Conservation (phyloP, 35 echinoderm and acorn worm species). For the Acanthaster planci region DNA sequence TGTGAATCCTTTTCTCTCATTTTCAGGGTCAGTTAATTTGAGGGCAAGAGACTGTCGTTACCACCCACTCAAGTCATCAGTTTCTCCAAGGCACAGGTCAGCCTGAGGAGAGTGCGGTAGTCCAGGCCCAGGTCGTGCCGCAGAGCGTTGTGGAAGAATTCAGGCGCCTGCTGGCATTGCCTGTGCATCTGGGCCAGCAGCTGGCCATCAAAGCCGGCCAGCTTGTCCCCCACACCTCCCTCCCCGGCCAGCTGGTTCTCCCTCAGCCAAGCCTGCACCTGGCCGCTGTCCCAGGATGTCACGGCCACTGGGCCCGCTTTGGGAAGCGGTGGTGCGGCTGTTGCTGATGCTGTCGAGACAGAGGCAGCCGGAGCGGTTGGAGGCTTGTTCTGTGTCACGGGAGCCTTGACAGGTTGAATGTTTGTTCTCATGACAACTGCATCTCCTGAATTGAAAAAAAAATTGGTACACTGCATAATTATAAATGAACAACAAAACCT, state of each 20-base stretch:
- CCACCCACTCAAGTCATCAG: slow-evolving; percentile 16
- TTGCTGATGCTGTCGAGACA: slow-evolving; percentile 1
- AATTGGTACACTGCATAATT: neutral
- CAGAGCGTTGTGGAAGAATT: slow-evolving; percentile 72
- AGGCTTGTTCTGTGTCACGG: neutral
- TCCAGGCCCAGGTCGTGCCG: slow-evolving; percentile 60
- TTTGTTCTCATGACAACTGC: neutral
- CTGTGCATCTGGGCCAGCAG: slow-evolving; percentile 76
- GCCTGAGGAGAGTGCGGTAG: slow-evolving; percentile 56
- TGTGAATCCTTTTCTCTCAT: too few species aligned
- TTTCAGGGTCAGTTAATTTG: too few species aligned
- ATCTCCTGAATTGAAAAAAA: neutral
- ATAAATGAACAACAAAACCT: too few species aligned
- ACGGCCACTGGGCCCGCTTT: neutral
- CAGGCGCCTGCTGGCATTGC: slow-evolving; percentile 68
- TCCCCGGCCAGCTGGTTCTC: slow-evolving; percentile 43
- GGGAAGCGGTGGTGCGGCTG: neutral
- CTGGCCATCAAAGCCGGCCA: slow-evolving; percentile 61
- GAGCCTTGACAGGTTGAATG: neutral
- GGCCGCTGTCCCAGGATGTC: slow-evolving; percentile 20
- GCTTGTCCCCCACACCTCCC: slow-evolving; percentile 11
- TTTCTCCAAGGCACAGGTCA: slow-evolving; percentile 73
- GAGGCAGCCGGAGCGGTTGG: neutral
- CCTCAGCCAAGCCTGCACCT: slow-evolving; percentile 74
- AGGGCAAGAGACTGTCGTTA: too few species aligned